Evolutionary conservation across 2,888 invertebrate species (phyloP).

Genomic region (Tuberolachnus salignus): DNA sequence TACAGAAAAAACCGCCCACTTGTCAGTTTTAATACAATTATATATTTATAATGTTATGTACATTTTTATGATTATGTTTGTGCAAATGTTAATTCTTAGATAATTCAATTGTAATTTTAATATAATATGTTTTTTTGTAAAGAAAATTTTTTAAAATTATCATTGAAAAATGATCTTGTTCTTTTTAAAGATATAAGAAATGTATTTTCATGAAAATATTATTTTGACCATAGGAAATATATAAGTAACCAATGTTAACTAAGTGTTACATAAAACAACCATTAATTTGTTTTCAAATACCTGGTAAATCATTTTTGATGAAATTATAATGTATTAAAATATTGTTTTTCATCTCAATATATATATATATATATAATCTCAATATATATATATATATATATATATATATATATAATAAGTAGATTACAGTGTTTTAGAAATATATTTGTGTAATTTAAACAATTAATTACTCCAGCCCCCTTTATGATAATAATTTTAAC

Average conservation of each 20-base stretch:
- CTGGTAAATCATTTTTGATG: slow-evolving; percentile 20
- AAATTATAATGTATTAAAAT: background rate
- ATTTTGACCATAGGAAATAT: slow-evolving; percentile 51
- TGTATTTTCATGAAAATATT: slow-evolving; percentile 44
- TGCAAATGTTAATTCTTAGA: slow-evolving; percentile 53
- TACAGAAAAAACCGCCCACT: slow-evolving; percentile 41
- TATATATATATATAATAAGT: background rate
- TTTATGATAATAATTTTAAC: background rate
- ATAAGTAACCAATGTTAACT: slow-evolving; percentile 48
- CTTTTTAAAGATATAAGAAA: slow-evolving; percentile 53
- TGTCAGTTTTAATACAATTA: slow-evolving; percentile 48
- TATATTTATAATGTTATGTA: slow-evolving; percentile 53
- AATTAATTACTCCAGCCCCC: background rate
- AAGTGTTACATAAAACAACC: slow-evolving; percentile 21
- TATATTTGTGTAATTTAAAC: background rate
- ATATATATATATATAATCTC: too few species aligned
- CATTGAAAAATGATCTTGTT: slow-evolving; percentile 54
- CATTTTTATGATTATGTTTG: slow-evolving; percentile 50
- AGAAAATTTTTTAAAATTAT: slow-evolving; percentile 27
- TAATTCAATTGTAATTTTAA: slow-evolving; percentile 43
- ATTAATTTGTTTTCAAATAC: slow-evolving; percentile 1
- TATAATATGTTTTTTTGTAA: slow-evolving; percentile 37
- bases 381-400: too few species aligned
- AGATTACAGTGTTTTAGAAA: background rate
- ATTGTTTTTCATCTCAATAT: too few species aligned